Conservation (phyloP, 2,888 invertebrate species). For the Onthophagus sagittarius region DNA sequence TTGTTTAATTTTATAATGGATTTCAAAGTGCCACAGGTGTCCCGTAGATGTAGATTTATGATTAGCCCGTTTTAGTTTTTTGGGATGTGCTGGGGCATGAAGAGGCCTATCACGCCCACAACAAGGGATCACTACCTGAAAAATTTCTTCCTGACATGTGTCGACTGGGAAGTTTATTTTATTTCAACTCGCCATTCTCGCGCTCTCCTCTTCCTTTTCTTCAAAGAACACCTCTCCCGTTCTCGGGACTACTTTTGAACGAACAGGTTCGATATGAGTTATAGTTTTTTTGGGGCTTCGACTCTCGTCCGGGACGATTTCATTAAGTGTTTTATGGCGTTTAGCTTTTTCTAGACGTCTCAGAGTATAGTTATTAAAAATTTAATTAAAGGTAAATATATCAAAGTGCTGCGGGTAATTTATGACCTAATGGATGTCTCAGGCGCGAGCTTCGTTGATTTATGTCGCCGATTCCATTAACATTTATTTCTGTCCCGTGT, state of each 20-base stretch:
- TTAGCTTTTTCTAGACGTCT: constrained; percentile 22
- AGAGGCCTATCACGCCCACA: constrained; percentile 27
- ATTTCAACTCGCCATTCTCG: not conserved
- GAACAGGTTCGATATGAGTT: constrained; percentile 19
- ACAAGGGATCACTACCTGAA: constrained; percentile 27
- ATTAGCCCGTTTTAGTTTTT: constrained; percentile 22
- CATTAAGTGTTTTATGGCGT: constrained; percentile 26
- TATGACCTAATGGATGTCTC: constrained; percentile 21
- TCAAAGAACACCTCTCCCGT: not conserved
- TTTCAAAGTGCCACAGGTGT: constrained; percentile 28
- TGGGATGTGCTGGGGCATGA: constrained; percentile 15
- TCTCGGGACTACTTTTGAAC: constrained; percentile 5
- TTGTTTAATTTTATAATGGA: not conserved
- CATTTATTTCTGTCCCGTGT: not conserved
- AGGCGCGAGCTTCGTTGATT: not conserved
- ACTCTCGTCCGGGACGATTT: constrained; percentile 18
- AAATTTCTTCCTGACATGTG: constrained; percentile 28
- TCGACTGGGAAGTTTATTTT: constrained; percentile 17
- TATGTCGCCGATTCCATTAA: constrained; percentile 1
- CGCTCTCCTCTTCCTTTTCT: not conserved
- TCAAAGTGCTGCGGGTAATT: constrained; percentile 20
- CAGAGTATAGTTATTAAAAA: constrained; percentile 24
- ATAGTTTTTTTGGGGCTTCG: constrained; percentile 15
- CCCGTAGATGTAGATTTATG: constrained; percentile 30
- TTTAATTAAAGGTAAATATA: constrained; percentile 25